Evolutionary conservation across 2,888 invertebrate genomes (phyloP).

Genomic region (Agonopterix alstromeriana): DNA sequence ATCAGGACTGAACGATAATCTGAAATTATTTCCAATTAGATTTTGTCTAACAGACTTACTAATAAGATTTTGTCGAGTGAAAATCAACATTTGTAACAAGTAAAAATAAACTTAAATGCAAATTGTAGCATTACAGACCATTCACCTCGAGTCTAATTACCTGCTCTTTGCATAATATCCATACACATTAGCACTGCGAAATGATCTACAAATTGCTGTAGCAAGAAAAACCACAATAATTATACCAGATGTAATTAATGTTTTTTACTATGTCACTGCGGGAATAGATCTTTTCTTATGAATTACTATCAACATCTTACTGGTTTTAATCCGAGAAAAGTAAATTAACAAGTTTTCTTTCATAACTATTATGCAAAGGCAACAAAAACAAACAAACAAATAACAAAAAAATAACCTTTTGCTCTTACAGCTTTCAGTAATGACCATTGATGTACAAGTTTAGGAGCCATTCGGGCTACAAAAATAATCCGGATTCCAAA

Average conservation of each 20-base stretch:
- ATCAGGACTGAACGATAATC: neutral
- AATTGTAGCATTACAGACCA: constrained; percentile 53
- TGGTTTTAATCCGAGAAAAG: too few species aligned
- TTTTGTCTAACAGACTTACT: too few species aligned
- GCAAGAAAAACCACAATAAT: constrained; percentile 54
- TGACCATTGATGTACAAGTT: too few species aligned
- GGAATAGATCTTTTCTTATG: neutral
- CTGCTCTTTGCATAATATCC: constrained; percentile 64
- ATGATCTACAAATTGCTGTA: constrained; percentile 64
- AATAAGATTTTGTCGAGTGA: neutral
- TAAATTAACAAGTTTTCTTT: too few species aligned
- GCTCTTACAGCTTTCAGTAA: too few species aligned
- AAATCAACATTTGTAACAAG: constrained; percentile 1
- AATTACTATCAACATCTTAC: neutral
- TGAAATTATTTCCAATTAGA: too few species aligned
- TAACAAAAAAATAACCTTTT: too few species aligned
- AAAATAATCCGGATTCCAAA: too few species aligned
- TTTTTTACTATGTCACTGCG: constrained; percentile 54
- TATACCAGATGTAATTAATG: constrained; percentile 50
- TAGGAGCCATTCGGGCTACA: too few species aligned
- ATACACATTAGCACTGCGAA: constrained; percentile 65
- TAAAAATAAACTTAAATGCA: constrained; percentile 37
- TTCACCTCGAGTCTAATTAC: constrained; percentile 64
- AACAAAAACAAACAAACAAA: too few species aligned
- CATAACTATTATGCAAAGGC: too few species aligned